Evolutionary conservation across 2,113 vertebrate species (phyloP).

Genomic region (Notarius quadriscutis): DNA sequence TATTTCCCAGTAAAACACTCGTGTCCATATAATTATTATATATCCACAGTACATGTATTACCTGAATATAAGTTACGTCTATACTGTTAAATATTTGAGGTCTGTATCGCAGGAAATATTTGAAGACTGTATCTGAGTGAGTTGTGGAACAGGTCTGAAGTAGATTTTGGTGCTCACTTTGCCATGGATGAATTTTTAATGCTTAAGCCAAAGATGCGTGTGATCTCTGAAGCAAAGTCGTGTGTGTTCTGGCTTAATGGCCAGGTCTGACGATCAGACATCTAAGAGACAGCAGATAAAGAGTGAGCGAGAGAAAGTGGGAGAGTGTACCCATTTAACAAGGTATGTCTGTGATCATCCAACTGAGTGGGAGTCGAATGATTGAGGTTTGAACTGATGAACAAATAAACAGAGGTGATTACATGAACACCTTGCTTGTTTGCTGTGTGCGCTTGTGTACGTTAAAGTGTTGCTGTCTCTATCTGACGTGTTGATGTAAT

Average conservation of each 20-base stretch:
- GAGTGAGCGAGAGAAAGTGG: conserved; percentile 1
- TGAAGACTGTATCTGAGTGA: background rate
- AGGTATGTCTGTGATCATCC: conserved; percentile 35
- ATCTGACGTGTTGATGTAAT: conserved; percentile 47
- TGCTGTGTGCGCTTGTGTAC: conserved; percentile 26
- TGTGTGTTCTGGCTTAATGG: conserved; percentile 26
- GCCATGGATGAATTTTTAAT: background rate
- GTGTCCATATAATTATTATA: background rate
- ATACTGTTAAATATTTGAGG: background rate
- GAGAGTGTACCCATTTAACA: conserved; percentile 34
- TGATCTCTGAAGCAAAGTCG: conserved; percentile 9
- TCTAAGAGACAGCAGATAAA: conserved; percentile 14
- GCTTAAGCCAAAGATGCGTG: background rate
- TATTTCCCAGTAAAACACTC: no score
- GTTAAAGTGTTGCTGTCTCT: conserved; percentile 30
- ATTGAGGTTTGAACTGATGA: conserved; percentile 29
- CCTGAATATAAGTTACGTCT: background rate
- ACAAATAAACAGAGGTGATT: conserved; percentile 41
- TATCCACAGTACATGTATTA: background rate
- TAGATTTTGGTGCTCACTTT: background rate
- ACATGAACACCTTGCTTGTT: conserved; percentile 48
- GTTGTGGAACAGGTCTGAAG: background rate
- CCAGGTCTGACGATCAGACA: conserved; percentile 19
- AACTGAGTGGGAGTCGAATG: conserved; percentile 21
- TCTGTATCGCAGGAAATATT: background rate